These are phyloP conservation scores for Rhynchomys soricoides DNA, from an alignment of 2,113 vertebrate genomes.

Conservation along the genomic window DNA sequence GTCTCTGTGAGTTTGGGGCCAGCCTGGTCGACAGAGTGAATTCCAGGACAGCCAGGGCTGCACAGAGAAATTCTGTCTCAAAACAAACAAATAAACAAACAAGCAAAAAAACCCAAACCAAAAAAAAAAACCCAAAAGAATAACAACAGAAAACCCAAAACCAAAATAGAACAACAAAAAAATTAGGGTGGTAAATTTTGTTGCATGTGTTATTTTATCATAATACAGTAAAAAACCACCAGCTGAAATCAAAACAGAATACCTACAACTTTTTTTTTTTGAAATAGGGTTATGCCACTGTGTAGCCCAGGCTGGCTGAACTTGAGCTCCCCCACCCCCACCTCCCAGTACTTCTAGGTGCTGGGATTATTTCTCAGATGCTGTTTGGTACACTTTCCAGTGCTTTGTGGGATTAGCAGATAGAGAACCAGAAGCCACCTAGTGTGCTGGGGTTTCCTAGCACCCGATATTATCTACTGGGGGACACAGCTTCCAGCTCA, in stretches of 20 bases:
- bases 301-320: neutral
- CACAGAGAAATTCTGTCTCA: neutral
- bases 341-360: no score
- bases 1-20: neutral
- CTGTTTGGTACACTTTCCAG: neutral
- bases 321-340: no score
- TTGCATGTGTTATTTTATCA: neutral
- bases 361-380: neutral
- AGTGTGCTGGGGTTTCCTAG: neutral
- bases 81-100: no score
- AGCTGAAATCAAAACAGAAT: neutral
- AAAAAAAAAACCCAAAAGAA: no score
- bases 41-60: neutral
- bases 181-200: neutral
- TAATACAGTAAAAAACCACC: neutral
- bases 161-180: neutral
- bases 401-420: neutral
- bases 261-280: neutral
- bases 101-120: no score
- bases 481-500: neutral
- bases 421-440: neutral
- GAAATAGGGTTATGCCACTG: neutral
- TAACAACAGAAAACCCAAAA: no score
- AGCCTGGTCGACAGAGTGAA: neutral
- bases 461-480: accelerated